Evolutionary conservation across 2,113 vertebrate species (phyloP).

Genomic region (Mastomys coucha): DNA sequence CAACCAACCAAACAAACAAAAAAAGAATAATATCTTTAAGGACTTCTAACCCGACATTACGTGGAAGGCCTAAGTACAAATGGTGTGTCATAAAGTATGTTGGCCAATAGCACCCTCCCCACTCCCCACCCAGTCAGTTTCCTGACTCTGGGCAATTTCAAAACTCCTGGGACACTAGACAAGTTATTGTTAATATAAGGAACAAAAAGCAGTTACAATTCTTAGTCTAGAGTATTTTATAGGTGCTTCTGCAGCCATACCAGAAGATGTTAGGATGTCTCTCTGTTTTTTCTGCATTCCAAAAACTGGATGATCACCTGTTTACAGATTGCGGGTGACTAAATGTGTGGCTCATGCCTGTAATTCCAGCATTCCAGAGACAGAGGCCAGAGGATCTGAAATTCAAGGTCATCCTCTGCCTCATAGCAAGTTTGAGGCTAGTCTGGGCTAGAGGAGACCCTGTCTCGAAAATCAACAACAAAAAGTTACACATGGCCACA

Average conservation of each 20-base stretch:
- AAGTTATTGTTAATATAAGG: slow-evolving; percentile 24
- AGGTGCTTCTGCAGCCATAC: not conserved
- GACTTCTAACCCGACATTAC: not conserved
- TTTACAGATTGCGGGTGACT: not conserved
- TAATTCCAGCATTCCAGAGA: not conserved
- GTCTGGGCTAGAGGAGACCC: not conserved
- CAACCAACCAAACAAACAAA: too few species aligned
- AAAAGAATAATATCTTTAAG: slow-evolving; percentile 34
- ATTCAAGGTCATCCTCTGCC: not conserved
- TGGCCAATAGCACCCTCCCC: not conserved
- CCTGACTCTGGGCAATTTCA: not conserved
- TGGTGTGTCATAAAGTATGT: not conserved
- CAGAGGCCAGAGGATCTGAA: not conserved
- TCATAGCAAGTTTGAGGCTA: not conserved
- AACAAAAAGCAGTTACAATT: not conserved
- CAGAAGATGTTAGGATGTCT: not conserved
- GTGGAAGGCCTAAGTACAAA: not conserved
- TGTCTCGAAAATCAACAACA: not conserved
- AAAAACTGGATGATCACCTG: not conserved
- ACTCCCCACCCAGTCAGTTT: not conserved
- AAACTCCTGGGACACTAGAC: not conserved
- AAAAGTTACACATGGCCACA: not conserved
- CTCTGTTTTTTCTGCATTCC: not conserved
- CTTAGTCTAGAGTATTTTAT: not conserved
- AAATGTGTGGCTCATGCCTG: not conserved